Percentiles rank a stretch among this genome's conserved stretches.
These are phyloP conservation scores for Rhadina sibilatrix DNA, from an alignment of 2,113 vertebrate genomes.

Conservation along the genomic window DNA sequence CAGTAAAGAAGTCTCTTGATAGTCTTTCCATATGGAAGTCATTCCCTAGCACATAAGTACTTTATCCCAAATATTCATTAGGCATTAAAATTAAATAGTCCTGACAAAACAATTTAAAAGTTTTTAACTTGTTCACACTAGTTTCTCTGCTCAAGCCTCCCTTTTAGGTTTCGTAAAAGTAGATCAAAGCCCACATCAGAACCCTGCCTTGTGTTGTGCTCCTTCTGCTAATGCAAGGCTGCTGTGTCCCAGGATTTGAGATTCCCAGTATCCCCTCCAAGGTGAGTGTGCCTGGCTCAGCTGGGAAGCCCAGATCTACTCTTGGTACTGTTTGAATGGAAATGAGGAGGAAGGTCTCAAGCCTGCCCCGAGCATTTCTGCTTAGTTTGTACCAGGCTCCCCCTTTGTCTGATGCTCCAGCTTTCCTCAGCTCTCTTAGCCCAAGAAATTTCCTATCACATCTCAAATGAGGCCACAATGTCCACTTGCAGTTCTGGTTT, in stretches of 20 bases:
- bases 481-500: neutral
- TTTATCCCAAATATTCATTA: neutral
- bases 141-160: neutral
- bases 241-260: neutral
- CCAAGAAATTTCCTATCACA: neutral
- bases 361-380: neutral
- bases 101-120: neutral
- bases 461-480: neutral
- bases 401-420: accelerated
- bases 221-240: neutral
- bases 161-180: neutral
- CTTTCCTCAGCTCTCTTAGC: neutral
- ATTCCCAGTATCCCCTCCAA: accelerated
- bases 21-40: neutral
- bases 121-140: neutral
- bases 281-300: neutral
- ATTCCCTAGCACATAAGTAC: neutral
- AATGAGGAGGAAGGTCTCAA: neutral
- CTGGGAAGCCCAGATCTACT: neutral
- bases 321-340: neutral
- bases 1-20: neutral
- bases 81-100: neutral
- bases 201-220: neutral
- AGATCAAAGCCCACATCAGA: neutral
- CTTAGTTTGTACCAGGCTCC: neutral